These are phyloP conservation scores for Pangasianodon gigas DNA, from an alignment of 2,113 vertebrate species.

Conservation along the genomic window DNA sequence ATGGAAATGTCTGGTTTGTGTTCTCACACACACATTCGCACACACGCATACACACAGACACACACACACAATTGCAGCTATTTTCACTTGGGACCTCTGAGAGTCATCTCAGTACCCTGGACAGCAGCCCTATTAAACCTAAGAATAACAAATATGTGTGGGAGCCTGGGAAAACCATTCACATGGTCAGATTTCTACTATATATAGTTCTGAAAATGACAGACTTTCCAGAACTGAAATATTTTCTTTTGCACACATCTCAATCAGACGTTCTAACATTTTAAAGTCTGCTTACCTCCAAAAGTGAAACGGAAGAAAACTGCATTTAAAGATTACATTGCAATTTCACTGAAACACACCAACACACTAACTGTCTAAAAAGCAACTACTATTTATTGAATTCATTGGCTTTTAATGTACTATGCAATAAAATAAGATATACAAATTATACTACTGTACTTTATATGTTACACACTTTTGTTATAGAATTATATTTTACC, in stretches of 20 bases:
- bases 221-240: not conserved
- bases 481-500: not conserved
- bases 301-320: not conserved
- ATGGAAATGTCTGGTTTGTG: slow-evolving; percentile 66
- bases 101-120: slow-evolving; percentile 66
- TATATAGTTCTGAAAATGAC: not conserved
- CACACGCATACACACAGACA: not conserved
- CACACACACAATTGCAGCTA: slow-evolving; percentile 40
- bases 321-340: not conserved
- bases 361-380: not conserved
- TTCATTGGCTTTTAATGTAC: not conserved
- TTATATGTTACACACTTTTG: not conserved
- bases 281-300: not conserved
- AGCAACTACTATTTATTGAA: not conserved
- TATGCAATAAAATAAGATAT: not conserved
- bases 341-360: not conserved
- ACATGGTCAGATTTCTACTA: not conserved
- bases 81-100: slow-evolving; percentile 67
- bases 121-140: slow-evolving; percentile 63
- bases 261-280: not conserved
- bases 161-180: not conserved
- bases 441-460: not conserved
- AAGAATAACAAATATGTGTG: not conserved
- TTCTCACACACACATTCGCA: slow-evolving; percentile 30
- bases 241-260: not conserved